phyloP scores from a whole-genome alignment of 2,888 invertebrate species.

The Rhimphoctona megacephalus region DNA sequence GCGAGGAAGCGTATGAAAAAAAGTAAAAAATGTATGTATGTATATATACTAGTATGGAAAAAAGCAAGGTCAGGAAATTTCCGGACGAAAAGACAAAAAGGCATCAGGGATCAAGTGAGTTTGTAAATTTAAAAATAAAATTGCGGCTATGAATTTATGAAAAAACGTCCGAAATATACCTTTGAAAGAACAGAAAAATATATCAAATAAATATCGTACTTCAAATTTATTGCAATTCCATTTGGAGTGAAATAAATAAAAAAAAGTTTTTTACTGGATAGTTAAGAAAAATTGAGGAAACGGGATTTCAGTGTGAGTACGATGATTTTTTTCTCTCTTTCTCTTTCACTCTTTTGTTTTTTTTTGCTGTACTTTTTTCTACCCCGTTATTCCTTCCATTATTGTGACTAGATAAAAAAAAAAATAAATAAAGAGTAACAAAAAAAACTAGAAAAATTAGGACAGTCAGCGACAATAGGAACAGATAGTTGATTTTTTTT shows the following conservation, averaged over 20 bases:
- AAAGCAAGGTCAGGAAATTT: conserved; percentile 55
- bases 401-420: conserved; percentile 55
- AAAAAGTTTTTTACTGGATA: not conserved
- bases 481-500: conserved; percentile 75
- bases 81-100: conserved; percentile 34
- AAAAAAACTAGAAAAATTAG: conserved; percentile 73
- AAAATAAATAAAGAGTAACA: conserved; percentile 76
- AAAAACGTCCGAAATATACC: not conserved
- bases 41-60: conserved; percentile 62
- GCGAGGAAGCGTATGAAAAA: conserved; percentile 69
- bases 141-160: not conserved
- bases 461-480: conserved; percentile 82
- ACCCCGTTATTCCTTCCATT: conserved; percentile 26
- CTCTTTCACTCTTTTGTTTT: conserved; percentile 23
- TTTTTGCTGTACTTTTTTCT: conserved; percentile 68
- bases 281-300: conserved; percentile 18
- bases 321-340: conserved; percentile 32
- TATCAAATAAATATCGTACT: not conserved
- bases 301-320: conserved; percentile 46
- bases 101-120: conserved; percentile 11
- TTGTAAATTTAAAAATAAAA: not conserved
- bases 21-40: conserved; percentile 41
- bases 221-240: not conserved
- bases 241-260: not conserved
- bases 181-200: not conserved